Base-by-base conservation (phyloP, 2,888 invertebrate species). In the Drosophila borborema region DNA sequence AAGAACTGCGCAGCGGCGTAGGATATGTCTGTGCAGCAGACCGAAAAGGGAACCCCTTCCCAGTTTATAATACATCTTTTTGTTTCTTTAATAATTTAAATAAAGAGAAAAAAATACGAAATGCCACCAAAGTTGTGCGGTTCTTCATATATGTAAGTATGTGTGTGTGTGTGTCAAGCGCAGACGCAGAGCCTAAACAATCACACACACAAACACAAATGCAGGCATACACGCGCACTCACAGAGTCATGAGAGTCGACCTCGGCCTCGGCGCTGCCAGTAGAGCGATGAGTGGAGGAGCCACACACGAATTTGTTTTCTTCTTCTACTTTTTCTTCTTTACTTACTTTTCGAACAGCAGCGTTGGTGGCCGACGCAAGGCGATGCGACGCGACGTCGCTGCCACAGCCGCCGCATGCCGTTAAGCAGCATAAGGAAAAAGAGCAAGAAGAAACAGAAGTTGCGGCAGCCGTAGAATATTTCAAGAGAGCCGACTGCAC, bases 31-130 rank as follows among this genome's bases (percentile, higher is more conserved):
- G 48, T 18, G 60, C 60, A 60, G 20, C 60, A 40, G 49, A 40
- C 40, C 49, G 18, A 75, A 74, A 76, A 76, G 77, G 72, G 60
- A 75, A 77, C 63, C 78, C 63, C 75, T 72, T 66, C 53, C 45
- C 53, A 64, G 41, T 56, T 73, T 70, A 65, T 70, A 68, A 69
- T 64, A 45, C 67, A 76, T 70, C 55, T 71, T 83, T 82, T 74
- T 81, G 70, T 72, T 75, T 78, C 73, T 77, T 84, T 89, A 80
- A 86, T 85, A 89, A 89, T 85, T 85, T 89, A 87, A 89, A 86
- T 84, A 85, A 72, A 64, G 43, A 41, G 40, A 69, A 73, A 64
- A 71, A 72, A 73, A 70, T 64, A 64, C 55, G 20, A 76, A 80
- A 84, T 89, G 76, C 86, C 90, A 89, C 88, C 86, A 87, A 85